Evolutionary conservation across 2,113 vertebrate genomes (phyloP).

Genomic region (Oreochromis spilurus): DNA sequence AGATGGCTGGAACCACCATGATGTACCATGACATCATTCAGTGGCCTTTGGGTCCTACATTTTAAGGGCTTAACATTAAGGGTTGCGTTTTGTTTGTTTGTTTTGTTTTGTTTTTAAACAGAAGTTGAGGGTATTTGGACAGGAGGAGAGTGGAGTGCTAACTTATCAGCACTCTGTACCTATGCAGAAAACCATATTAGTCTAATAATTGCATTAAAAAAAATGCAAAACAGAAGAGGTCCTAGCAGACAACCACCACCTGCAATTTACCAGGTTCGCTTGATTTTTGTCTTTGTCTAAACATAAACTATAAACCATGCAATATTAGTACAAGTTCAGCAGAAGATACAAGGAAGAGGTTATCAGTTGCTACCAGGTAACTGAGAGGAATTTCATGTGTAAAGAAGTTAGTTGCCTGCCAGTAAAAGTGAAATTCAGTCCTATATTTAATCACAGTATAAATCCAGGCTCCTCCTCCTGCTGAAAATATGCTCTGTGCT

Average conservation of each 20-base stretch:
- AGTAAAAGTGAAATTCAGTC: background rate
- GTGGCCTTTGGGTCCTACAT: background rate
- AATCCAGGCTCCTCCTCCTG: background rate
- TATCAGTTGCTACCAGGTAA: background rate
- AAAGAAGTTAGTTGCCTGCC: background rate
- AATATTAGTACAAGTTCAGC: background rate
- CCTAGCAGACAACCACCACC: background rate
- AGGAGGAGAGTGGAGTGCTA: no score
- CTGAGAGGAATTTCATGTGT: background rate
- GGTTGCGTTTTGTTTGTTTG: background rate
- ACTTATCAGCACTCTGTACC: background rate
- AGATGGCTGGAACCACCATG: accelerated
- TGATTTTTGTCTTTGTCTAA: background rate
- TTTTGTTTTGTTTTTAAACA: background rate
- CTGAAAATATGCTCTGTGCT: background rate
- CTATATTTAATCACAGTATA: background rate
- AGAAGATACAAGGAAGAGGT: background rate
- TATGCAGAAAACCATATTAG: background rate
- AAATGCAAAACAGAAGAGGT: background rate
- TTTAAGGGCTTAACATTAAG: background rate
- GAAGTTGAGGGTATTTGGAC: no score
- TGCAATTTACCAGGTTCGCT: accelerated
- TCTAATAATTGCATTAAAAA: background rate
- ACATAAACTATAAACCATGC: background rate
- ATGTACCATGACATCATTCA: background rate